Percentiles rank a stretch among this genome's conserved stretches.
Evolutionary conservation across 1,140 invertebrate species (phyloP).

Genomic region (Drosophila pachea): DNA sequence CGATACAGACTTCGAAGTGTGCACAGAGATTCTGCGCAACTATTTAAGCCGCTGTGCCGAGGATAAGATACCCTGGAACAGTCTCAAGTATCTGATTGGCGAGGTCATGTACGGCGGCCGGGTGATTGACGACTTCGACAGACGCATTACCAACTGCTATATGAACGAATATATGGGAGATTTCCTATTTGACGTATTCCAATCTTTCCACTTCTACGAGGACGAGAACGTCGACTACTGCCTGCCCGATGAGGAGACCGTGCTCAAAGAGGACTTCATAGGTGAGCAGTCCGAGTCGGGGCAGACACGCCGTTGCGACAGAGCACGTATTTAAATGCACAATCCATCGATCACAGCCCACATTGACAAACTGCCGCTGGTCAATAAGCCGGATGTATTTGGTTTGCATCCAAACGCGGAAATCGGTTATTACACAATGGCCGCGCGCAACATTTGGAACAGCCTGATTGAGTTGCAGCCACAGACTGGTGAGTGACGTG

Average conservation of each 20-base stretch:
- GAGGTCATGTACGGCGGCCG: slow-evolving; percentile 96
- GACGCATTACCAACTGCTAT: slow-evolving; percentile 90
- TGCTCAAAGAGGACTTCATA: slow-evolving; percentile 84
- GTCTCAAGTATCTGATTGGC: slow-evolving; percentile 93
- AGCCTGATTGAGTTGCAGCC: slow-evolving; percentile 92
- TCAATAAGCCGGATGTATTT: slow-evolving; percentile 91
- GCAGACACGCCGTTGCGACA: slow-evolving; percentile 9
- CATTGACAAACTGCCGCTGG: slow-evolving; percentile 86
- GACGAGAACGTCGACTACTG: slow-evolving; percentile 88
- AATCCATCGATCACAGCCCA: slow-evolving; percentile 70
- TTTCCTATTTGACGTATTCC: slow-evolving; percentile 93
- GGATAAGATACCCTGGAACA: slow-evolving; percentile 89
- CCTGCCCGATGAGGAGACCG: slow-evolving; percentile 84
- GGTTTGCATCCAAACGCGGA: slow-evolving; percentile 95
- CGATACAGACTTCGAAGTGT: slow-evolving; percentile 93
- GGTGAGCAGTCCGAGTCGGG: slow-evolving; percentile 77
- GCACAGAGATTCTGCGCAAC: slow-evolving; percentile 88
- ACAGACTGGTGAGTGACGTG: slow-evolving; percentile 84
- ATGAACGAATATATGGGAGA: slow-evolving; percentile 97
- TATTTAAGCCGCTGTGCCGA: slow-evolving; percentile 87
- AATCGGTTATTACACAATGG: slow-evolving; percentile 93
- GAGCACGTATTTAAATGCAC: slow-evolving; percentile 51
- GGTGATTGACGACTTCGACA: slow-evolving; percentile 93
- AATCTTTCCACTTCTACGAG: slow-evolving; percentile 92
- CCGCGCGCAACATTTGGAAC: slow-evolving; percentile 89